A percentile compares a stretch with the other conserved stretches of the same genome.
phyloP scores from a whole-genome alignment of 2,113 vertebrate species.

The Labrus mixtus region DNA sequence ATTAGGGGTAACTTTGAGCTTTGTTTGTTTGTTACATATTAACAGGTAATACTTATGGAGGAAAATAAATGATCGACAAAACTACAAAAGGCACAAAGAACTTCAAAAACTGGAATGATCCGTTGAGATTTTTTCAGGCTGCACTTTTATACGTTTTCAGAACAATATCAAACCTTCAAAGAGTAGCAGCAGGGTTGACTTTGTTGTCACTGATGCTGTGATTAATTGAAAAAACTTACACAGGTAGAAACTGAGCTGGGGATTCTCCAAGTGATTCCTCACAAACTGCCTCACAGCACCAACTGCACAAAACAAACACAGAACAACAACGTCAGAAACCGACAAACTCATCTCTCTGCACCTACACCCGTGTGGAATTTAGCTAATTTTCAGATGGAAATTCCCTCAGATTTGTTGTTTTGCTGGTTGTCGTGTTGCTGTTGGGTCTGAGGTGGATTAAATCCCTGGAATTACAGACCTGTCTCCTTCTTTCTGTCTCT shows the following conservation, averaged over 20 bases:
- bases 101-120: too few species aligned
- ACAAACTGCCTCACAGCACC: slow-evolving; percentile 88
- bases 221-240: slow-evolving; percentile 85
- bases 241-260: slow-evolving; percentile 88
- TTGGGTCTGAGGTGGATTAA: slow-evolving; percentile 59
- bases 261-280: slow-evolving; percentile 86
- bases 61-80: not conserved
- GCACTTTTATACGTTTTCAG: not conserved
- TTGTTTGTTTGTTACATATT: too few species aligned
- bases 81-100: too few species aligned
- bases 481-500: slow-evolving; percentile 64
- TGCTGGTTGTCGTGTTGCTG: slow-evolving; percentile 42
- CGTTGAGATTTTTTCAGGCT: not conserved
- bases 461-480: slow-evolving; percentile 66
- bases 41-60: not conserved
- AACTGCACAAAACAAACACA: slow-evolving; percentile 81
- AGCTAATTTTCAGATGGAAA: slow-evolving; percentile 56
- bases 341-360: slow-evolving; percentile 9
- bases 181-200: not conserved
- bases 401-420: slow-evolving; percentile 62
- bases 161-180: not conserved
- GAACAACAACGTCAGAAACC: slow-evolving; percentile 6
- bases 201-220: not conserved
- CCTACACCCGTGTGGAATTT: slow-evolving; percentile 1
- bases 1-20: too few species aligned